Base-by-base conservation (phyloP, 2,888 invertebrate species). In the Eupithecia dodoneata region DNA sequence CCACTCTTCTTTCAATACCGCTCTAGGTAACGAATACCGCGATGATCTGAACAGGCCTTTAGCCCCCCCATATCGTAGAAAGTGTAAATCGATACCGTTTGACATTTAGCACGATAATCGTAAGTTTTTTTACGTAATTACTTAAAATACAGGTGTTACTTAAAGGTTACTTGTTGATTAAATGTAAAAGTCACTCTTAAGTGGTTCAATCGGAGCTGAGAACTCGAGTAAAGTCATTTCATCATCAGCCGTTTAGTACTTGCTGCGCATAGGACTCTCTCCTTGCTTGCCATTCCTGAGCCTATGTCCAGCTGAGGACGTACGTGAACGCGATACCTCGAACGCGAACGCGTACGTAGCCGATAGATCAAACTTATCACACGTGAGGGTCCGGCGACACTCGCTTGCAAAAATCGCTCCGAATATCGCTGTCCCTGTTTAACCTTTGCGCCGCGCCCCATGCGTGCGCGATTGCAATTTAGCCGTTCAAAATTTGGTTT, bases 161-260 rank as follows among this genome's bases (percentile, higher is more conserved):
- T 30, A 70, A 70, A 70, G 70, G 70, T 70, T 47, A 70, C 70
- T 69, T 47, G 70, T 18, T 70, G 30, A 70, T 70, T 47, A 30
- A 70, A 30, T 63, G 59, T 59, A 59, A 59, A 63, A 63, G 30
- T 30, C 63, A 63, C 63, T 30, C 3, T 63, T 30, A 18, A 59
- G 59, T 59, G 63, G 63, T 63, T 63, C 30, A 63, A 18, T 18
- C 59, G 9, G 59, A 59, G 4, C 30, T 9, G 55, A 59, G 55
- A 59, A 59, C 18, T 59, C 55, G 55, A 59, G 55, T 52, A 52
- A 47, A 45, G 15, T 15, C 4, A 52, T 52, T 52, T 52, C 15
- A 15, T 52, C 49, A 52, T 49, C 13, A 49, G 13, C 4, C 13
- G 13, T 49, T 49, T 49, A 13, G 12, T 7, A 45, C 45, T 7